Percentiles rank a stretch among this genome's conserved stretches.
Conservation (phyloP, 2,888 invertebrate species). For the Periphyllus acericola region DNA sequence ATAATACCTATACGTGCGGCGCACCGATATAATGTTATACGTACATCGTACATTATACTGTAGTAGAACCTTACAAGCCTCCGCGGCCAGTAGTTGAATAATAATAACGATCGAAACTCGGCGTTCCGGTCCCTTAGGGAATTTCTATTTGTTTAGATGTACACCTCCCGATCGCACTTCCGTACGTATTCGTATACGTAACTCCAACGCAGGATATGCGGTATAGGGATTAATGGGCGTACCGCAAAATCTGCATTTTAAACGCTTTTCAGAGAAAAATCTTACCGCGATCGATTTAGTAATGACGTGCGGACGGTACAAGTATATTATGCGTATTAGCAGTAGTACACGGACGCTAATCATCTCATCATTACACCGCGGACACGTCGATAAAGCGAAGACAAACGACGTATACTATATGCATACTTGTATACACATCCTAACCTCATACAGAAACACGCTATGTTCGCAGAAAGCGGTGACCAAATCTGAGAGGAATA, state of each 20-base stretch:
- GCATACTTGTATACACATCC: too few relatives aligned
- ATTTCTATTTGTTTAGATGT: neutral
- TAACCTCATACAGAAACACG: too few relatives aligned
- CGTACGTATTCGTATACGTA: too few relatives aligned
- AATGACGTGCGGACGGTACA: neutral
- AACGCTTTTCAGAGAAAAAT: neutral
- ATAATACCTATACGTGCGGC: neutral
- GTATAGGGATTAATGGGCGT: too few relatives aligned
- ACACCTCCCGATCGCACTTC: neutral
- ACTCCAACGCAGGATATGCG: neutral
- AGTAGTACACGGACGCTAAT: too few relatives aligned
- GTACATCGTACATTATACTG: neutral
- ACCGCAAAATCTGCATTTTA: too few relatives aligned
- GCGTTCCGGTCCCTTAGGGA: neutral
- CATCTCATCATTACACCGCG: too few relatives aligned
- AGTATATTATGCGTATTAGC: too few relatives aligned
- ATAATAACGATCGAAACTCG: neutral
- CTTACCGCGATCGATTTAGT: neutral
- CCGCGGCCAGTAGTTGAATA: neutral
- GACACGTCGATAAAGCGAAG: too few relatives aligned
- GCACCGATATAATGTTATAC: neutral
- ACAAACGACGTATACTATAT: too few relatives aligned
- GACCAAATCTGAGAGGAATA: too few relatives aligned
- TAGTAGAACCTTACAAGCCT: neutral
- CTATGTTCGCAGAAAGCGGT: too few relatives aligned